Percentiles rank a stretch among this genome's conserved stretches.
Evolutionary conservation across 2,888 invertebrate genomes (phyloP).

Genomic region (Zele albiditarsus): DNA sequence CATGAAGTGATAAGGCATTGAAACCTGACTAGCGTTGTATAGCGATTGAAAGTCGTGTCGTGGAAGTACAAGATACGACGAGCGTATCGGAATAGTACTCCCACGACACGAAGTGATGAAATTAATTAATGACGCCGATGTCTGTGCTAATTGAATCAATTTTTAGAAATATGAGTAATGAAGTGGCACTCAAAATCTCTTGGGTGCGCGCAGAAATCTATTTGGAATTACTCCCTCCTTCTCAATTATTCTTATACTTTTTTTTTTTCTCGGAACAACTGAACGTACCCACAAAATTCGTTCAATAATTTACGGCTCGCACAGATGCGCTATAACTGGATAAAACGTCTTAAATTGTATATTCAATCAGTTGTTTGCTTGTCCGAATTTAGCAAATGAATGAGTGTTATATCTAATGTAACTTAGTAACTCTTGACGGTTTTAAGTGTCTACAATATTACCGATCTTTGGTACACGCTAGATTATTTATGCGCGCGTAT

Average conservation of each 20-base stretch:
- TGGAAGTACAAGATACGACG: constrained; percentile 49
- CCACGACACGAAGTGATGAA: constrained; percentile 49
- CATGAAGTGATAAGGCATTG: not conserved
- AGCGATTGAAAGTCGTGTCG: constrained; percentile 44
- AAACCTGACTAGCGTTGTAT: not conserved
- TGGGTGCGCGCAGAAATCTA: not conserved
- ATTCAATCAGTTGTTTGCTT: constrained; percentile 28
- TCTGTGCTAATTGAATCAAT: not conserved
- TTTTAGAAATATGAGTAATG: not conserved
- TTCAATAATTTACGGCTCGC: not conserved
- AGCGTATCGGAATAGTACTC: constrained; percentile 43
- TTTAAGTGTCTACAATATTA: not conserved
- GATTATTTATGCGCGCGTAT: not conserved
- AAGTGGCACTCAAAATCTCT: not conserved
- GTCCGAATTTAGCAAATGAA: not conserved
- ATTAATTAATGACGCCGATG: not conserved
- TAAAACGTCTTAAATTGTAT: constrained; percentile 57
- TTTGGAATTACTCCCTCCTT: not conserved
- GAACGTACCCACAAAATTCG: not conserved
- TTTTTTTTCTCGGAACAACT: not conserved
- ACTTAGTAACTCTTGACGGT: constrained; percentile 57
- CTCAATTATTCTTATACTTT: not conserved
- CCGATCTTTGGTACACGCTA: not conserved
- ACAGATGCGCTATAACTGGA: constrained; percentile 53
- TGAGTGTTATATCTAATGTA: constrained; percentile 47